Conservation (phyloP, 2,888 invertebrate species). For the Zaprionus bogoriensis region DNA sequence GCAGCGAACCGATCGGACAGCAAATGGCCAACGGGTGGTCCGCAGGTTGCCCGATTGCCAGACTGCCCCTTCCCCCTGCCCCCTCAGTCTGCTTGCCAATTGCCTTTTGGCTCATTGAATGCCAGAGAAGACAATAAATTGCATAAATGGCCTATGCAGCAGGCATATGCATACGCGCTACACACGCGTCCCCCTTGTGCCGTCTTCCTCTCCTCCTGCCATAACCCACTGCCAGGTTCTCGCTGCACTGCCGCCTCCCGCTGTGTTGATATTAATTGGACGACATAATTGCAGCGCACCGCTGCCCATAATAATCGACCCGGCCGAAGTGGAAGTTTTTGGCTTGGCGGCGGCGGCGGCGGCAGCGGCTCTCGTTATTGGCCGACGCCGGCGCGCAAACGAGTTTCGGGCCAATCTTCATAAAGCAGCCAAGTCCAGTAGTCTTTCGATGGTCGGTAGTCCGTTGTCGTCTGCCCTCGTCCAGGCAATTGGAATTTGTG, state of each 20-base stretch:
- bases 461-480: constrained; percentile 24
- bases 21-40: constrained; percentile 60
- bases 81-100: neutral
- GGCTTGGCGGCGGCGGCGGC: neutral
- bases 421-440: constrained; percentile 34
- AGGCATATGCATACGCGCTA: too few species aligned
- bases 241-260: constrained; percentile 56
- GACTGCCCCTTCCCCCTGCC: too few species aligned
- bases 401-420: constrained; percentile 58
- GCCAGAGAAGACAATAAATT: constrained; percentile 69
- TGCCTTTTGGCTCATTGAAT: constrained; percentile 38
- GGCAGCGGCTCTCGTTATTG: constrained; percentile 66
- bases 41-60: neutral
- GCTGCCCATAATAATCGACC: constrained; percentile 81
- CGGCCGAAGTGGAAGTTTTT: constrained; percentile 5
- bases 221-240: constrained; percentile 3
- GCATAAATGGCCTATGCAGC: constrained; percentile 66
- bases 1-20: constrained; percentile 4
- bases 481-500: constrained; percentile 65
- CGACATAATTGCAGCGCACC: constrained; percentile 81
- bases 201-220: neutral
- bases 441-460: constrained; percentile 33
- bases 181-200: neutral
- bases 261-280: constrained; percentile 81
- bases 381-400: constrained; percentile 34